phyloP scores from a whole-genome alignment of 2,113 vertebrate species.

The Indicator indicator region DNA sequence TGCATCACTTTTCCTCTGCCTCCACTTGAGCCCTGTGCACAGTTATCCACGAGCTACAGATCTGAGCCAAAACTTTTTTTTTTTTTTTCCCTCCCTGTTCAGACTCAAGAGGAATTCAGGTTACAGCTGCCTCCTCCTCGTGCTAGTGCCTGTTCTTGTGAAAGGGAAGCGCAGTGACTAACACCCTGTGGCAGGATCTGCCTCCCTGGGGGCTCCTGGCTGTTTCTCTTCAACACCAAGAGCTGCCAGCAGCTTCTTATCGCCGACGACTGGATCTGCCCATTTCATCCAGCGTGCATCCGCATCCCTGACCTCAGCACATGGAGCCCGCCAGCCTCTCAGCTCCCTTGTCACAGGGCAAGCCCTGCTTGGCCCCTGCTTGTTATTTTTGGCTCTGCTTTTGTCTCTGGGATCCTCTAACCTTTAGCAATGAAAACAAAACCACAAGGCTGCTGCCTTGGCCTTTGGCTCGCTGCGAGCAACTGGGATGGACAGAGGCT shows the following conservation, averaged over 20 bases:
- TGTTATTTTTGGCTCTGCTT: conserved; percentile 44
- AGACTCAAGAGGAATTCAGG: background rate
- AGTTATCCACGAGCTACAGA: background rate
- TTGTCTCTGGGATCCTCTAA: conserved; percentile 37
- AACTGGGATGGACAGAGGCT: background rate
- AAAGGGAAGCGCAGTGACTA: background rate
- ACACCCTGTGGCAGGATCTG: background rate
- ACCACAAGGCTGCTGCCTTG: background rate
- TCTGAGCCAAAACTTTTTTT: background rate
- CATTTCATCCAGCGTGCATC: rapidly evolving
- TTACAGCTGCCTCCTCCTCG: background rate
- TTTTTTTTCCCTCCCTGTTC: rapidly evolving
- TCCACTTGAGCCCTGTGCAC: background rate
- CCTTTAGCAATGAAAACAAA: conserved; percentile 33
- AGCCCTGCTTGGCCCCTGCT: background rate
- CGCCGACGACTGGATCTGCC: rapidly evolving
- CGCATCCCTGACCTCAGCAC: background rate
- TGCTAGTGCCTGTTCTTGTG: background rate
- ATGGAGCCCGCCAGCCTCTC: background rate
- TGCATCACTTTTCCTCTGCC: background rate
- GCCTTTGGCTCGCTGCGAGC: background rate
- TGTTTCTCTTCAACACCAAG: background rate
- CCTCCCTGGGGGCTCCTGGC: background rate
- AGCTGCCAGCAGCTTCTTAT: background rate
- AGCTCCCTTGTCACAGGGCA: background rate